These are phyloP conservation scores for Apocrypta bakeri DNA, from an alignment of 1,140 invertebrate species.

Conservation along the genomic window DNA sequence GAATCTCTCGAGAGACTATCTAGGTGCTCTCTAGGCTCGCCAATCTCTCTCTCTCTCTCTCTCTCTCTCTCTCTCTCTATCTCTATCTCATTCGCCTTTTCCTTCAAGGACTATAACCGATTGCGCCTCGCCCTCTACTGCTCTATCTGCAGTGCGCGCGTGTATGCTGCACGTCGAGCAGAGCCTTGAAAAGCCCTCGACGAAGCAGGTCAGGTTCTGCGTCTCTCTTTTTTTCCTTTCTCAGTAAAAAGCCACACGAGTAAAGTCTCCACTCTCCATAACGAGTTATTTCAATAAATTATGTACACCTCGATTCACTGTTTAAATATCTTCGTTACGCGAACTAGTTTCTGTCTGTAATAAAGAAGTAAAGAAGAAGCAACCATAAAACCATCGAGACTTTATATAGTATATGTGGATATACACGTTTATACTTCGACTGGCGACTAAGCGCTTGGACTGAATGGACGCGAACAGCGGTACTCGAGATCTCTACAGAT, in stretches of 20 bases:
- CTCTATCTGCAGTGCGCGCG: not conserved
- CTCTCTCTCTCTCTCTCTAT: too few species aligned
- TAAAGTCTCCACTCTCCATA: not conserved
- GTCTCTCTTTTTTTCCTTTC: conserved; percentile 18
- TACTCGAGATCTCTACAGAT: not conserved
- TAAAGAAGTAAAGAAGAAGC: not conserved
- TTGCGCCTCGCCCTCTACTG: not conserved
- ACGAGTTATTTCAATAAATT: conserved; percentile 37
- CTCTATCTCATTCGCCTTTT: not conserved
- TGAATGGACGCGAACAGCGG: not conserved
- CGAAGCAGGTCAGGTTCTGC: conserved; percentile 23
- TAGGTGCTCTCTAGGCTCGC: not conserved
- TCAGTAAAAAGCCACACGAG: not conserved
- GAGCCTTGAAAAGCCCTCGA: conserved; percentile 24
- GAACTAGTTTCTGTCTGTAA: too few species aligned
- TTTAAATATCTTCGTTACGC: not conserved
- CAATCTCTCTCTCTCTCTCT: too few species aligned
- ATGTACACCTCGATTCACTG: not conserved
- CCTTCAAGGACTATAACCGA: conserved; percentile 38
- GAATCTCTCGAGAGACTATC: conserved; percentile 22
- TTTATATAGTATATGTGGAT: too few species aligned
- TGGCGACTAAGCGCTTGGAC: too few species aligned
- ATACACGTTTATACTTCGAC: too few species aligned
- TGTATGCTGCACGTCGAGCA: not conserved
- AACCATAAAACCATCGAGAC: not conserved